A percentile compares a stretch with the other conserved stretches of the same genome.
phyloP scores from a whole-genome alignment of 2,797 vertebrate genomes.

The Siniperca scherzeri region DNA sequence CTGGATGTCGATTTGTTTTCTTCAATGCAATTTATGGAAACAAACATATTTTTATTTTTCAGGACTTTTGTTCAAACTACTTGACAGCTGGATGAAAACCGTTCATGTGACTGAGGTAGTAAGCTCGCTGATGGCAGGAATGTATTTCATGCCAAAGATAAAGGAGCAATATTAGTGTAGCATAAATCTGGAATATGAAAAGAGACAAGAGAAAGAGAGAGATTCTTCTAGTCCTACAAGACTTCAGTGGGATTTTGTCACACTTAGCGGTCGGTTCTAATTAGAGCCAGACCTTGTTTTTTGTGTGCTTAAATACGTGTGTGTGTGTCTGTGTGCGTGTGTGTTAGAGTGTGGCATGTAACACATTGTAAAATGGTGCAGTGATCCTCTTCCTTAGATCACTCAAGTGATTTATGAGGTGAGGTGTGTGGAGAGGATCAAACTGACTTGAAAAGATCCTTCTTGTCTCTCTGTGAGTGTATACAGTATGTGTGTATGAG shows the following conservation, averaged over 20 bases:
- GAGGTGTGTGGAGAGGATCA: slow-evolving; percentile 46
- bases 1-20: slow-evolving; percentile 15
- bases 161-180: slow-evolving; percentile 38
- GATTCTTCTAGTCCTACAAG: slow-evolving; percentile 16
- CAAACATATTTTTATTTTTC: not conserved
- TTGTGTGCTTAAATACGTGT: not conserved
- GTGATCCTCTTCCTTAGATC: slow-evolving; percentile 43
- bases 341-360: slow-evolving; percentile 3
- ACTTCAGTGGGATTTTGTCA: slow-evolving; percentile 48
- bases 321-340: not conserved
- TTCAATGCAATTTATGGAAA: slow-evolving; percentile 32
- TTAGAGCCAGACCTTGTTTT: slow-evolving; percentile 50
- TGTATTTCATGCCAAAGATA: slow-evolving; percentile 43
- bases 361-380: slow-evolving; percentile 40
- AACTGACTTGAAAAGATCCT: slow-evolving; percentile 40
- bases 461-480: not conserved
- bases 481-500: slow-evolving; percentile 10
- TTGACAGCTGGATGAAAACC: slow-evolving; percentile 9
- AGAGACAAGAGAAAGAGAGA: slow-evolving; percentile 36
- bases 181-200: slow-evolving; percentile 46
- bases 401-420: slow-evolving; percentile 52
- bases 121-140: slow-evolving; percentile 27
- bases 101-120: slow-evolving; percentile 20
- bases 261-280: slow-evolving; percentile 53
- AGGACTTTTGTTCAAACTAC: slow-evolving; percentile 27